phyloP scores from a whole-genome alignment of 1,140 invertebrate genomes.

The Acromyrmex charruanus region DNA sequence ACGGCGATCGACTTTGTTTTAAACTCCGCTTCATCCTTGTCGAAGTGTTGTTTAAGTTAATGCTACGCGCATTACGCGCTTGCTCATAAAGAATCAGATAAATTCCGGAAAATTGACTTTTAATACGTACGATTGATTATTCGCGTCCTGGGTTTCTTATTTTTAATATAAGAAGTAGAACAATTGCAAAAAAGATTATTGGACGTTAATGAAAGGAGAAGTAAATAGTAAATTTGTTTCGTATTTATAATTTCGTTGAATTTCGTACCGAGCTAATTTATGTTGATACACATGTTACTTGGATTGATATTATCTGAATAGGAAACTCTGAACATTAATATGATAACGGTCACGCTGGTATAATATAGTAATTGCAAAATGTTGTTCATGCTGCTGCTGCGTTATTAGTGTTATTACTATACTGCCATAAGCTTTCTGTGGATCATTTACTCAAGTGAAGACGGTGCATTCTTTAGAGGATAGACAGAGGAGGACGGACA shows the following conservation, averaged over 20 bases:
- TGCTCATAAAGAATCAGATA: neutral
- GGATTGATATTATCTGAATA: neutral
- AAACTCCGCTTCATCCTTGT: neutral
- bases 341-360: neutral
- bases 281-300: neutral
- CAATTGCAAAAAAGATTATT: neutral
- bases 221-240: neutral
- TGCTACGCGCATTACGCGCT: conserved; percentile 20
- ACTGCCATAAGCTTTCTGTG: conserved; percentile 14
- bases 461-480: conserved; percentile 42
- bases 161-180: too few relatives aligned
- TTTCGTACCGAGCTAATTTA: neutral
- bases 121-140: too few relatives aligned
- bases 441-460: conserved; percentile 40
- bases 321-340: neutral
- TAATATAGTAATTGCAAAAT: conserved; percentile 10
- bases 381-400: neutral
- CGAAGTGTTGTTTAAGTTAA: conserved; percentile 2
- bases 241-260: neutral
- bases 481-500: conserved; percentile 43
- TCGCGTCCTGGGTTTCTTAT: too few relatives aligned
- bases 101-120: neutral
- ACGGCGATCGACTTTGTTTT: conserved; percentile 1
- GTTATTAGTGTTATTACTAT: neutral
- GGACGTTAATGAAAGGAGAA: neutral